These are phyloP conservation scores for Cantharis rustica DNA, from an alignment of 2,888 invertebrate species.

Conservation along the genomic window DNA sequence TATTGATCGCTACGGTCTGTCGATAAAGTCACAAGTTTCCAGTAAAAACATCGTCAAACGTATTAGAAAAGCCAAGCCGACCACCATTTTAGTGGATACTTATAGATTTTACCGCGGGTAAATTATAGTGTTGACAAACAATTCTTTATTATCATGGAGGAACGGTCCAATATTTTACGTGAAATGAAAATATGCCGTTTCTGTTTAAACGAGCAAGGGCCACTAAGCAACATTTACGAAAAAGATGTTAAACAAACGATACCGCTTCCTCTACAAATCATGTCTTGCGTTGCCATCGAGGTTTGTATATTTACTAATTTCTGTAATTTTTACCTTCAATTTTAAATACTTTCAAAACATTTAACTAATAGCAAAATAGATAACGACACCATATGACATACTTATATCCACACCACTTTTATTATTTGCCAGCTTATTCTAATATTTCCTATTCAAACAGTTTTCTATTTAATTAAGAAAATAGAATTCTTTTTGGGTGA, in stretches of 20 bases:
- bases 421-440: not conserved
- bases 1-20: conserved; percentile 31
- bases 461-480: not conserved
- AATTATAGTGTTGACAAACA: conserved; percentile 12
- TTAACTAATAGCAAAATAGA: not conserved
- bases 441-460: not conserved
- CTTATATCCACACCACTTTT: not conserved
- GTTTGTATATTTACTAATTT: conserved; percentile 55
- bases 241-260: conserved; percentile 65
- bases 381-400: not conserved
- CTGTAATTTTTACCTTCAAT: conserved; percentile 4
- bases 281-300: conserved; percentile 79
- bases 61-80: conserved; percentile 45
- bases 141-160: conserved; percentile 60
- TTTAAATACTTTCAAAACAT: not conserved
- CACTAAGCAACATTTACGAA: conserved; percentile 70
- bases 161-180: conserved; percentile 64
- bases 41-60: not conserved
- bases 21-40: conserved; percentile 25
- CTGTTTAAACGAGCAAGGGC: conserved; percentile 68
- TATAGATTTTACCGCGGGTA: conserved; percentile 37
- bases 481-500: not conserved
- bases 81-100: conserved; percentile 47
- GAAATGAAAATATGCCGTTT: conserved; percentile 74
- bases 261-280: conserved; percentile 73